Conservation (phyloP, 2,113 vertebrate genomes). For the Cyprinodon variegatus region DNA sequence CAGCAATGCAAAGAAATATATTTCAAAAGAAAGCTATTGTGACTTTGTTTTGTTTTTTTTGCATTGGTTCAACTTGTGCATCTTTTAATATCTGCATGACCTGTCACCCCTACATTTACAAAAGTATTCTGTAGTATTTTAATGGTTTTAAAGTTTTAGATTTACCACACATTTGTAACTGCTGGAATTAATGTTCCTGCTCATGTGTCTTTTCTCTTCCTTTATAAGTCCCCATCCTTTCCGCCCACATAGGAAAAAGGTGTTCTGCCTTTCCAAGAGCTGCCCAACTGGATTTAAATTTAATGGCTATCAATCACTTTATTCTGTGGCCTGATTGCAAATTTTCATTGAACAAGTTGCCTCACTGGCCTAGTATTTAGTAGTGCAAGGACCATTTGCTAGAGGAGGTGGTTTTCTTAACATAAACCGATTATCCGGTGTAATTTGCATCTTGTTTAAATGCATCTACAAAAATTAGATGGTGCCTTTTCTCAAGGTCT, state of each 20-base stretch:
- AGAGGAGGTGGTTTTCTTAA: conserved; percentile 19
- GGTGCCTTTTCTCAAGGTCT: background rate
- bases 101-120: too few relatives aligned
- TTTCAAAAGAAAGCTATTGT: too few relatives aligned
- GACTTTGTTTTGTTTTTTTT: too few relatives aligned
- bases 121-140: too few relatives aligned
- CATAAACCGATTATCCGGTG: conserved; percentile 4
- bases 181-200: background rate
- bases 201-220: background rate
- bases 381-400: conserved; percentile 19
- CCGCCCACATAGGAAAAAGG: background rate
- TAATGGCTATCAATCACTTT: background rate
- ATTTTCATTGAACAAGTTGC: conserved; percentile 17
- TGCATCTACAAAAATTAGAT: background rate
- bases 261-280: conserved; percentile 2
- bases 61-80: too few relatives aligned
- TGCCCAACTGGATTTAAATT: conserved; percentile 31
- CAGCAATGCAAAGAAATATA: too few relatives aligned
- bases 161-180: too few relatives aligned
- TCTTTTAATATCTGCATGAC: too few relatives aligned
- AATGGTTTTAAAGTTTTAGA: too few relatives aligned
- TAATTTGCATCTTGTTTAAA: conserved; percentile 7
- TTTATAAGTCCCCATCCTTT: background rate
- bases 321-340: conserved; percentile 6
- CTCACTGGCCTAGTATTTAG: conserved; percentile 11